Conservation (phyloP, 2,888 invertebrate genomes). For the Cyrtodaria siliqua region DNA sequence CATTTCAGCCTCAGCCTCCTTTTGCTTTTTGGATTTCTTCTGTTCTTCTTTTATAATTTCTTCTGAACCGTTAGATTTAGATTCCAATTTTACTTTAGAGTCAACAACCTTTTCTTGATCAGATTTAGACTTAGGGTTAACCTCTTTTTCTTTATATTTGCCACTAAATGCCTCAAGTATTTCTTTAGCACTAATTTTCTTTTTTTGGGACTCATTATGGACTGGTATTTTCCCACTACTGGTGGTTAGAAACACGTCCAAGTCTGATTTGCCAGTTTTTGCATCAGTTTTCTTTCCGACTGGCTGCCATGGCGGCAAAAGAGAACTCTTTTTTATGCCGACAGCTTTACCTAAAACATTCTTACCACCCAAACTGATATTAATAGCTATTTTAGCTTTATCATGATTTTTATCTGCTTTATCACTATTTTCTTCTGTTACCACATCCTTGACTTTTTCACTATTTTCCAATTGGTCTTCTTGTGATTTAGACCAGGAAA, state of each 20-base stretch:
- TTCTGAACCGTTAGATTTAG: not conserved
- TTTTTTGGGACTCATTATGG: conserved; percentile 45
- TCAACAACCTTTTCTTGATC: not conserved
- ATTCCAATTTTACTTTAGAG: not conserved
- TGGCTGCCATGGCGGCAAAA: conserved; percentile 69
- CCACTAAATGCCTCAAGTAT: conserved; percentile 64
- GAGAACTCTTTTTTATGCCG: conserved; percentile 54
- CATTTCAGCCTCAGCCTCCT: conserved; percentile 59
- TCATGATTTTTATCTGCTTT: conserved; percentile 33
- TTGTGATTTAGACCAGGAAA: conserved; percentile 12
- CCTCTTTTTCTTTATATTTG: conserved; percentile 50
- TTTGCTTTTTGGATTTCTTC: conserved; percentile 29
- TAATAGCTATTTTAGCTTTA: conserved; percentile 47
- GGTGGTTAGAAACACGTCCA: conserved; percentile 68
- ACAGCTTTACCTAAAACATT: conserved; percentile 30
- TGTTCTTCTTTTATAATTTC: not conserved
- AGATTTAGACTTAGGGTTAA: conserved; percentile 1
- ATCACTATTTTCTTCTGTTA: conserved; percentile 4
- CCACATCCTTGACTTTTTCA: conserved; percentile 2
- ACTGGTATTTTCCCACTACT: conserved; percentile 65
- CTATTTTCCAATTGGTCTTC: conserved; percentile 31
- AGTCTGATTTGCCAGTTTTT: no score
- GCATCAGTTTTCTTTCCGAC: conserved; percentile 60
- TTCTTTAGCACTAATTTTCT: conserved; percentile 64
- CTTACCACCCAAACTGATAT: conserved; percentile 35